Evolutionary conservation across 2,113 vertebrate species (phyloP).

Genomic region (Numenius arquata): DNA sequence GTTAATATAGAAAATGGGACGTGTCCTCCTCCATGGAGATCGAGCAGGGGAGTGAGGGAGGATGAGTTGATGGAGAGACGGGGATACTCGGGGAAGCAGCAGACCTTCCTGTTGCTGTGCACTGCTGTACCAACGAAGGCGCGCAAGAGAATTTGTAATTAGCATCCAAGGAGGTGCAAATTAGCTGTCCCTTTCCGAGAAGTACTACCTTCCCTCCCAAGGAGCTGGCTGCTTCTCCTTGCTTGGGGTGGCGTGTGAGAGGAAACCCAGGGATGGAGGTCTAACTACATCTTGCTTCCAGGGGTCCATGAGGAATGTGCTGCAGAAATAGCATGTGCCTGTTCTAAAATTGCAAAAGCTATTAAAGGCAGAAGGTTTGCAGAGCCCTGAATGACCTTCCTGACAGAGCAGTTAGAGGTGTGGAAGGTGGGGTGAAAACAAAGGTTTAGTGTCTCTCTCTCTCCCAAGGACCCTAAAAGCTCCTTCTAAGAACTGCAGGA

Average conservation of each 20-base stretch:
- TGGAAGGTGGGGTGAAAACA: not conserved
- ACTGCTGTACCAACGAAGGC: rapidly evolving
- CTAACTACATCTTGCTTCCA: rapidly evolving
- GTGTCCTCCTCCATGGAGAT: not conserved
- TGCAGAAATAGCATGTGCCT: not conserved
- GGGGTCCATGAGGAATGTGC: rapidly evolving
- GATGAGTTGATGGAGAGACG: not conserved
- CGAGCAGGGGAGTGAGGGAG: not conserved
- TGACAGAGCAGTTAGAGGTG: not conserved
- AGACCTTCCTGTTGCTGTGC: not conserved
- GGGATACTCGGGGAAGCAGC: not conserved
- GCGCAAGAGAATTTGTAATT: not conserved
- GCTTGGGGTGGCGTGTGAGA: rapidly evolving
- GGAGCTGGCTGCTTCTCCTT: not conserved
- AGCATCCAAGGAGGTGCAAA: not conserved
- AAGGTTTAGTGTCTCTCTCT: not conserved
- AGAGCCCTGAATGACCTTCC: not conserved
- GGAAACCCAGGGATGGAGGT: not conserved
- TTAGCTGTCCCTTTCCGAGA: not conserved
- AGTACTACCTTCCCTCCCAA: not conserved
- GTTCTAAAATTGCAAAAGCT: not conserved
- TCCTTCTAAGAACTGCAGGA: not conserved
- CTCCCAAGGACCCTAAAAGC: not conserved
- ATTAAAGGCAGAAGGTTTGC: not conserved
- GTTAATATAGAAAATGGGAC: not conserved